These are phyloP conservation scores for Mandrillus leucophaeus DNA, from an alignment of 2,113 vertebrate species.

Conservation along the genomic window DNA sequence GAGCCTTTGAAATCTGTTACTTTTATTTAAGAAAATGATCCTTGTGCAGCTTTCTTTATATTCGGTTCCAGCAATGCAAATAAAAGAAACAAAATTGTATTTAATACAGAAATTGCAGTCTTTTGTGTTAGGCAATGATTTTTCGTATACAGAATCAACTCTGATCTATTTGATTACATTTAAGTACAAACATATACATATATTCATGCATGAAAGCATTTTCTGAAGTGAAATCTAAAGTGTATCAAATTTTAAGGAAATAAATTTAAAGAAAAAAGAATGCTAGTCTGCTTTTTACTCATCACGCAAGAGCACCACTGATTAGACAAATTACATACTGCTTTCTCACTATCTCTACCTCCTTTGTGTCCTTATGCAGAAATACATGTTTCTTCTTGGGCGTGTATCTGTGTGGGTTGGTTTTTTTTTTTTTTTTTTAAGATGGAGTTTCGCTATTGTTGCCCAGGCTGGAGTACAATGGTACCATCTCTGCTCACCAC, in stretches of 20 bases:
- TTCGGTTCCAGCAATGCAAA: neutral
- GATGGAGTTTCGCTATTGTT: too few species aligned
- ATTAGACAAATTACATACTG: neutral
- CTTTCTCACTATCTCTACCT: neutral
- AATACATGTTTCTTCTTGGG: neutral
- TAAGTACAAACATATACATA: too few species aligned
- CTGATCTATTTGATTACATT: conserved; percentile 24
- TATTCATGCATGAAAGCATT: neutral
- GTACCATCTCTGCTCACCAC: too few species aligned
- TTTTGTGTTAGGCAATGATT: neutral
- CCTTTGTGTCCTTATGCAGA: neutral
- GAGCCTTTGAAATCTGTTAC: conserved; percentile 7
- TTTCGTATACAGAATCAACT: conserved; percentile 13
- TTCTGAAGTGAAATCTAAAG: conserved; percentile 26
- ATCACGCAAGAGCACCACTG: neutral
- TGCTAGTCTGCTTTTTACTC: conserved; percentile 12
- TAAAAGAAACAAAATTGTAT: conserved; percentile 59
- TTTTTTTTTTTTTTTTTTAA: too few species aligned
- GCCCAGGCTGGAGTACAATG: too few species aligned
- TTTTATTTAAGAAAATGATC: conserved; percentile 44
- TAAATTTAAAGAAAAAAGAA: neutral
- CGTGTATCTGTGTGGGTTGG: neutral
- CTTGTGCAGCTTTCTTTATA: neutral
- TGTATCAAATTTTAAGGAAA: neutral
- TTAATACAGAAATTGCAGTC: conserved; percentile 52